Base-by-base conservation (phyloP, 2,797 vertebrate genomes). In the Leptatherina wallacei region DNA sequence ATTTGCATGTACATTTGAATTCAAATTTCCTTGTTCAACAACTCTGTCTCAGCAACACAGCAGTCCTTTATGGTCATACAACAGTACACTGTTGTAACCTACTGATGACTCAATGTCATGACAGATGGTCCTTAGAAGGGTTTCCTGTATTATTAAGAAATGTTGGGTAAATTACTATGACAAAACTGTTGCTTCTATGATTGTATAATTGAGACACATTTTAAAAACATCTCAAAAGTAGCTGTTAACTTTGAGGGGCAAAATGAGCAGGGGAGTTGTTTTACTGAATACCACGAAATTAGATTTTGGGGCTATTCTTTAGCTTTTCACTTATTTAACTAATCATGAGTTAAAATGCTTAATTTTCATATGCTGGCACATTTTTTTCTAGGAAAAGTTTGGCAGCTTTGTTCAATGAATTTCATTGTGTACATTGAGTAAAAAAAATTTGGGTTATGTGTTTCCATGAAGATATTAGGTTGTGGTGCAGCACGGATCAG, bases 1-100 rank as follows among this genome's bases (percentile, higher is more conserved):
- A 59, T 29, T 38, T 4, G 1, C 12, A 71, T 77, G 62, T 60
- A 67, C 66, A 83, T 60, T n/a, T 33, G 11, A 30, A 80, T 85
- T 62, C 75, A 82, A 65, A 77, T 5, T 3, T 68, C 3, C 1
- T 0, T 0, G 7, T 54, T 61, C 33, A 57, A 6, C 2, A 9
- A 5, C n/a, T 73, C 74, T 35, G 7, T 51, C 29, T 20, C 29
- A 49, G 52, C 20, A 32, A 68, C 78, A 66, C 24, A 20, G 16
- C 6, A 5, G 8, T 35, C 14, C 75, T 70, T 36, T 64, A 8
- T 47, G 51, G 35, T 2, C 20, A 61, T 3, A 87, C 75, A 87
- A 47, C 58, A 54, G 47, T 22, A 6, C 56, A 4, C 62, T 76
- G 12, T 3, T 6, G 1, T 32, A 29, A 52, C 24, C 59, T 49